Base-by-base conservation (phyloP, 2,113 vertebrate species). In the Ctenomys sociabilis region DNA sequence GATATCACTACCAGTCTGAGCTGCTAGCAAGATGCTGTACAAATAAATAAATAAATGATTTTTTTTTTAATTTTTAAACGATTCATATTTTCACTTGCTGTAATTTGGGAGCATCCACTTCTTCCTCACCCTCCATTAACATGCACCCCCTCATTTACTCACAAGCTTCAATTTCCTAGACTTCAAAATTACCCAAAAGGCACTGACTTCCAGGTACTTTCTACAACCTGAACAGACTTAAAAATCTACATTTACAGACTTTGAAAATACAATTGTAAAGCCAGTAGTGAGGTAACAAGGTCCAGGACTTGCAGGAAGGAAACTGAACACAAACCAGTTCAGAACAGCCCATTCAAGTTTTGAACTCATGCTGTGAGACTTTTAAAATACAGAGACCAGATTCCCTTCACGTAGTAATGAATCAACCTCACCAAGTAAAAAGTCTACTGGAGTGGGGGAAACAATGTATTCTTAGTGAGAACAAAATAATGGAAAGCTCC, bases 161-260 rank as follows among this genome's bases (percentile, higher is more conserved):
- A n/a, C 10, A 73, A 28, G 28, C 19, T 3, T 22, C 78, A 59
- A 54, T 59, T 72, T 52, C 81, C 91, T 75, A 37, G 45, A 87
- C 37, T n/a, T 88, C 52, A 90, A 96, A 84, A 37, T 93, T 73
- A 72, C 26, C 1, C 37, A 21, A 54, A 88, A 91, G 82, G 28
- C 93, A 88, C 1, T 70, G 72, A 64, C 66, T 83, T 82, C 16
- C 37, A 35, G 54, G 40, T 91, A 35, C 24, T 90, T 89, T 83
- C 57, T 59, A 95, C 37, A 91, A 95, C 19, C 45, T 22, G n/a
- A 95, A 92, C 45, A 92, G 63, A 92, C n/a, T 87, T 89, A n/a
- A 83, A 37, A 85, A 91, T 85, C 59, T 89, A 88, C 80, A 75
- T 8, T 13, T 19, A 85, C 3, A 21, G 59, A 78, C 57, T 92